Evolutionary conservation across 1,140 invertebrate genomes (phyloP).

Genomic region (Zaprionus kolodkinae): DNA sequence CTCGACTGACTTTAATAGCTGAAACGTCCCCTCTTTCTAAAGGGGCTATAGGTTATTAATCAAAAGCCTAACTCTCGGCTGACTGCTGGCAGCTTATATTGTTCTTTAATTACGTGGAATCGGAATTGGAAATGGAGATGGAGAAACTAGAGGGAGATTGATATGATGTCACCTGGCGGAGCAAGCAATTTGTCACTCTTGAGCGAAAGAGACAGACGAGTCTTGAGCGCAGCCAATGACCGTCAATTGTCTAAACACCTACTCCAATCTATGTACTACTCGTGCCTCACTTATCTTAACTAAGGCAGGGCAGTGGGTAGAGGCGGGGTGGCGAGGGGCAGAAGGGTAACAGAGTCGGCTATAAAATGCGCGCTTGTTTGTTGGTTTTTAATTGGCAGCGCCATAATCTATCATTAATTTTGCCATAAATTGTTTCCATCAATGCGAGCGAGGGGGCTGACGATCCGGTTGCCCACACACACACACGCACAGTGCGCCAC

Average conservation of each 20-base stretch:
- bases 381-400: constrained; percentile 83
- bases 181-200: constrained; percentile 67
- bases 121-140: constrained; percentile 19
- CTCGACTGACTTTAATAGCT: constrained; percentile 78
- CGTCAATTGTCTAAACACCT: constrained; percentile 75
- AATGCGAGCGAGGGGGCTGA: constrained; percentile 69
- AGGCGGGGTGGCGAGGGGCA: too few species aligned
- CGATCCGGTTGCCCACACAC: constrained; percentile 65
- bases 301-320: neutral
- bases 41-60: constrained; percentile 68
- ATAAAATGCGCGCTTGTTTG: constrained; percentile 79
- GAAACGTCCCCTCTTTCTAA: constrained; percentile 15
- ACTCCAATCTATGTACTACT: constrained; percentile 52
- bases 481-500: neutral
- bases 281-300: constrained; percentile 18
- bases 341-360: constrained; percentile 39
- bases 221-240: constrained; percentile 50
- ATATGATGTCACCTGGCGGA: constrained; percentile 64
- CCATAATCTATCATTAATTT: constrained; percentile 83
- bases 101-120: constrained; percentile 74
- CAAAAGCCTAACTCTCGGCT: constrained; percentile 46
- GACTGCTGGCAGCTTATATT: constrained; percentile 49
- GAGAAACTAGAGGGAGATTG: constrained; percentile 30
- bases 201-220: constrained; percentile 24
- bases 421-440: constrained; percentile 82